Evolutionary conservation across 2,888 invertebrate genomes (phyloP).

Genomic region (Ectemnius lituratus): DNA sequence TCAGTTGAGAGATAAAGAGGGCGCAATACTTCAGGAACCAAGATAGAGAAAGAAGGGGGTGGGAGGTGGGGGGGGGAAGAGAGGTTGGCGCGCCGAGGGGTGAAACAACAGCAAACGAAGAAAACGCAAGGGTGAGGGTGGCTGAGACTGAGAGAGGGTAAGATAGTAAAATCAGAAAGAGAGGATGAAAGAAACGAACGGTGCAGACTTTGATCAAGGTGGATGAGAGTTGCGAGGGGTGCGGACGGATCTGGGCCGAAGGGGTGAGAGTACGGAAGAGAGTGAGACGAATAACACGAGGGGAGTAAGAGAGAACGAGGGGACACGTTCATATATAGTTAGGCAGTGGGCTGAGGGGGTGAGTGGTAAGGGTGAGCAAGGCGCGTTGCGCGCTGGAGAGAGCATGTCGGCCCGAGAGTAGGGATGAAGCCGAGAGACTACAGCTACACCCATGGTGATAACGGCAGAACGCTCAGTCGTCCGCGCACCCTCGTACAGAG

Average conservation of each 20-base stretch:
- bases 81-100: background rate
- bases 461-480: constrained; percentile 68
- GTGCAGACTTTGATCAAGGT: background rate
- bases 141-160: background rate
- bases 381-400: constrained; percentile 14
- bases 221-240: too few relatives aligned
- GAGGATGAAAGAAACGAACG: background rate
- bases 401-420: constrained; percentile 16
- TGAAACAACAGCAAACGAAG: constrained; percentile 17
- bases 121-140: background rate
- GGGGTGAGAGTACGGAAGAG: background rate
- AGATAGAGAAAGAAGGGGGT: constrained; percentile 12
- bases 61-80: background rate
- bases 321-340: constrained; percentile 6
- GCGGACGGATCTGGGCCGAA: background rate
- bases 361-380: constrained; percentile 21
- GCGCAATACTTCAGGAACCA: background rate
- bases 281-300: constrained; percentile 16
- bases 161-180: background rate
- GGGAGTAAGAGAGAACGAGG: constrained; percentile 13
- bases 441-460: constrained; percentile 71
- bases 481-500: constrained; percentile 74
- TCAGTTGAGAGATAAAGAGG: background rate
- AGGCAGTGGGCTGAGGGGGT: constrained; percentile 7
- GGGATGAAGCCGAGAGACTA: constrained; percentile 46